Conservation (phyloP, 2,888 invertebrate species). For the Agapetus fuscipes region DNA sequence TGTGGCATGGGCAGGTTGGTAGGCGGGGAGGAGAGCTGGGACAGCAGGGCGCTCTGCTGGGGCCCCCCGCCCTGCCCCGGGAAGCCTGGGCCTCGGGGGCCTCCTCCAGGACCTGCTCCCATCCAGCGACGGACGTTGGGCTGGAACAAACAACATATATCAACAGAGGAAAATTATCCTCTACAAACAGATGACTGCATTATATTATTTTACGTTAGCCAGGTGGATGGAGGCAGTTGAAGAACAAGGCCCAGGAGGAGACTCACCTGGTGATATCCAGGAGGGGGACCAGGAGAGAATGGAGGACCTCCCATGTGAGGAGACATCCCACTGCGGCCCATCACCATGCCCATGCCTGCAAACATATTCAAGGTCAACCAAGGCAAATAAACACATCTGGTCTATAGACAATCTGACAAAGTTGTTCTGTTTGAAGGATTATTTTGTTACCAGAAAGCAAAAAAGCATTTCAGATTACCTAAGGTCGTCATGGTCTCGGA, state of each 20-base stretch:
- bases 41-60: slow-evolving; percentile 38
- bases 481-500: too few relatives aligned
- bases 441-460: neutral
- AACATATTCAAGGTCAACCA: too few relatives aligned
- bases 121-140: slow-evolving; percentile 23
- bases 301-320: slow-evolving; percentile 19
- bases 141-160: neutral
- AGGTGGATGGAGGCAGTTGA: too few relatives aligned
- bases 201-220: too few relatives aligned
- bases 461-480: neutral
- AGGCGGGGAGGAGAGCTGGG: slow-evolving; percentile 55
- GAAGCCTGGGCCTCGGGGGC: slow-evolving; percentile 2
- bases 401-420: too few relatives aligned
- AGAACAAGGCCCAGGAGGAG: too few relatives aligned
- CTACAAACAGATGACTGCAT: neutral
- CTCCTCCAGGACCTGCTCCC: slow-evolving; percentile 13
- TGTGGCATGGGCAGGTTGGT: slow-evolving; percentile 33
- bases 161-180: neutral
- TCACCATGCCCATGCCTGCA: slow-evolving; percentile 18
- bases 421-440: too few relatives aligned
- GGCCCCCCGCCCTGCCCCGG: neutral
- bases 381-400: too few relatives aligned
- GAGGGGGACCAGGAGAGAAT: slow-evolving; percentile 27
- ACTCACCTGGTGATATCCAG: slow-evolving; percentile 40
- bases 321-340: slow-evolving; percentile 13